These are phyloP conservation scores for Bovichtus variegatus DNA, from an alignment of 2,797 vertebrate species.

Conservation along the genomic window DNA sequence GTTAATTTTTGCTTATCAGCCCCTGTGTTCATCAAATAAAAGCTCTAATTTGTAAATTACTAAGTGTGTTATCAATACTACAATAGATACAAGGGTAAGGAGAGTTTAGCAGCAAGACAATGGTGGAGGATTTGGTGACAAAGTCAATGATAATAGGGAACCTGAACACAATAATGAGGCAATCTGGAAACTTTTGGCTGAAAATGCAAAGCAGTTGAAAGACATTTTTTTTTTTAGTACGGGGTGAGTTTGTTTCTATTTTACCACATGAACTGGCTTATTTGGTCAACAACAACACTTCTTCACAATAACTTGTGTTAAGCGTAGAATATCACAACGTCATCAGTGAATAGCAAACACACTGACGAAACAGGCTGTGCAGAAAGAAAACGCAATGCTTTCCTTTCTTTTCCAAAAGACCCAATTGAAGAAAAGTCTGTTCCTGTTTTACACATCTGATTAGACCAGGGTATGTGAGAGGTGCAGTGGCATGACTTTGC, in stretches of 20 bases:
- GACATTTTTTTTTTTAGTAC: background rate
- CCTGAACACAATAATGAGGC: no score
- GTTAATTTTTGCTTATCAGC: no score
- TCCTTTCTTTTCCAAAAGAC: background rate
- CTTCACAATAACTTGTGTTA: background rate
- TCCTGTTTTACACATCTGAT: background rate
- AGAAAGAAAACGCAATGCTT: background rate
- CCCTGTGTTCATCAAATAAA: no score
- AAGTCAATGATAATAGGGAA: no score
- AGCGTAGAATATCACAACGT: background rate
- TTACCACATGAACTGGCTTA: background rate
- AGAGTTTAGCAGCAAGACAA: no score
- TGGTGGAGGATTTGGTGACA: no score
- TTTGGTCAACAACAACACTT: background rate
- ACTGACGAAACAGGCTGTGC: background rate
- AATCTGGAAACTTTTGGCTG: background rate
- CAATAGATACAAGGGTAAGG: no score
- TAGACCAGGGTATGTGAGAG: background rate
- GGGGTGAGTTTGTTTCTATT: background rate
- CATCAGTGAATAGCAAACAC: background rate
- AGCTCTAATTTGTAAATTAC: no score
- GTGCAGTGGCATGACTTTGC: background rate
- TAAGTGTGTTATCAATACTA: no score
- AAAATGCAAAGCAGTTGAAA: background rate
- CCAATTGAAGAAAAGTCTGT: background rate